Base-by-base conservation (phyloP, 2,113 vertebrate species). In the Actinemys pallida region DNA sequence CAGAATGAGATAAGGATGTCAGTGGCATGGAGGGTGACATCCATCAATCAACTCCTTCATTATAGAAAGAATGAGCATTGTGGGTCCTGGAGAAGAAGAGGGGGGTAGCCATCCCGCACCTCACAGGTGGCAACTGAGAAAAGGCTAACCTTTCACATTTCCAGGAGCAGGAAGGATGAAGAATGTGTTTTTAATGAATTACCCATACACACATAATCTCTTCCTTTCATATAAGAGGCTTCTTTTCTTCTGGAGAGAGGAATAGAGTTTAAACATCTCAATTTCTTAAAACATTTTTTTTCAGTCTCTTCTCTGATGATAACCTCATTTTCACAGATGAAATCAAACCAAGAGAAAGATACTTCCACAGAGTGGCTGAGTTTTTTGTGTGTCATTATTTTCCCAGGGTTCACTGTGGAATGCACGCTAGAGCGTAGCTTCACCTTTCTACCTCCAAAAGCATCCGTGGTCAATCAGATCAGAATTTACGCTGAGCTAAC, bases 41-140 rank as follows among this genome's bases (percentile, higher is more conserved):
- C 97, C 98, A 96, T 98, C 98, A 98, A 96, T 98, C 98, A 98
- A 17, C 94, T 95, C 96, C 94, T 97, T 98, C 98, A 98, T 98
- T 98, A 98, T 25, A 91, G 83, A 81, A 96, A 93, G 95, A 98
- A 98, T 92, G 94, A 98, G 85, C 81, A 89, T 94, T 83, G 89
- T 2, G 17, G 86, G 90, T 90, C 88, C 90, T 95, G 91, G 53
- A 87, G 95, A 96, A 94, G 93, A 93, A 94, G 97, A 97, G 89
- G 96, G 84, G 88, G 47, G 91, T 62, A 87, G 88, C 93, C 88
- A 96, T 93, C 92, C 82, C 82, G 92, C 87, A 92, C 87, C 90
- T 97, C 95, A 96, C 98, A 97, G 97, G 97, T 97, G 98, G 95
- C 86, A 95, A 90, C 88, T 94, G 90, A 84, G 86, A 97, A 97